Evolutionary conservation across 2,797 vertebrate species (phyloP).

Genomic region (Ataeniobius toweri): DNA sequence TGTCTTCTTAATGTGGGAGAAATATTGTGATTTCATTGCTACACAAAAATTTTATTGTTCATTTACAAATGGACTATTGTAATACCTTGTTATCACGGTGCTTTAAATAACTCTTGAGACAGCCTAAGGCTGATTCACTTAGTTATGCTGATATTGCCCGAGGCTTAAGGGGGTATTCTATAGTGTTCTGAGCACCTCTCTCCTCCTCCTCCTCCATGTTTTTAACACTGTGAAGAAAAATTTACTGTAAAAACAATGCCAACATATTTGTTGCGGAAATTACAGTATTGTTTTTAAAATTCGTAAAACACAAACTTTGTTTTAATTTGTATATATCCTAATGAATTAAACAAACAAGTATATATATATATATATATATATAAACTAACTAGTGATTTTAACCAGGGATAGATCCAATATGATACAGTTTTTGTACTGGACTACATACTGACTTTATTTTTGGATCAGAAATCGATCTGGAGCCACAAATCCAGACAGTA

Average conservation of each 20-base stretch:
- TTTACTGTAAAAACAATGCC: neutral
- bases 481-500: neutral
- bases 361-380: too few relatives aligned
- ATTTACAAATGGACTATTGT: neutral
- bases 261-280: neutral
- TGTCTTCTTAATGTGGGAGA: neutral
- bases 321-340: neutral
- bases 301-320: neutral
- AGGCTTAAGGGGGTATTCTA: neutral
- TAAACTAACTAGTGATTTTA: neutral
- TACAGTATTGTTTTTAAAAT: neutral
- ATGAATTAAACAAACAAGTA: neutral
- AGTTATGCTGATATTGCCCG: neutral
- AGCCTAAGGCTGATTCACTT: conserved; percentile 3
- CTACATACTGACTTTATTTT: neutral
- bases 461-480: neutral
- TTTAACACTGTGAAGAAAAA: neutral
- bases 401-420: neutral
- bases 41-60: neutral
- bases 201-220: neutral
- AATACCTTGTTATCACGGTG: neutral
- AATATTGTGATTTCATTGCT: conserved; percentile 1
- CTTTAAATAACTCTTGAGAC: conserved; percentile 2
- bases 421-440: neutral
- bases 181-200: neutral